Evolutionary conservation across 1,140 invertebrate species (phyloP).

Genomic region (Drosophila kurseongensis): DNA sequence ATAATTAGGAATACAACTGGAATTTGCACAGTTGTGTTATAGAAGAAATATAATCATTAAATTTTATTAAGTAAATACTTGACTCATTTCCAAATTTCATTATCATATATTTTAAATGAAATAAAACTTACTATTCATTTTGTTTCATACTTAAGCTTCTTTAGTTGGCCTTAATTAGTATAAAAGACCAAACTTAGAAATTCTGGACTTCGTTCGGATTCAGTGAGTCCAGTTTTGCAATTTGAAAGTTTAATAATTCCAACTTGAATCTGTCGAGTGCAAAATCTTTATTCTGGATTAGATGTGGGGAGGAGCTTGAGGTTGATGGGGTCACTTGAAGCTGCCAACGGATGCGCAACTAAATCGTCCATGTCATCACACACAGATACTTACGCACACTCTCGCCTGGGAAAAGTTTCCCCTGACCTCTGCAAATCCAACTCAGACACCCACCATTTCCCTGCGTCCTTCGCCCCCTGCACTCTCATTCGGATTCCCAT

Average conservation of each 20-base stretch:
- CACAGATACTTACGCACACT: slow-evolving; percentile 23
- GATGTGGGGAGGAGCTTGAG: slow-evolving; percentile 4
- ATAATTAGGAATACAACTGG: no score
- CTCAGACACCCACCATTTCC: slow-evolving; percentile 2
- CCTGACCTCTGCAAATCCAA: slow-evolving; percentile 8
- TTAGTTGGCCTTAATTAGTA: slow-evolving; percentile 6
- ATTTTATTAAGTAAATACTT: no score
- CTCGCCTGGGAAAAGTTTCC: slow-evolving; percentile 14
- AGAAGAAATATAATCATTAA: no score
- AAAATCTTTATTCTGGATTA: slow-evolving; percentile 31
- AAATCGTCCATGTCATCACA: slow-evolving; percentile 77
- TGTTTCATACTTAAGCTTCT: background rate
- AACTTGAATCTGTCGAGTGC: slow-evolving; percentile 41
- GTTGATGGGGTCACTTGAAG: slow-evolving; percentile 49
- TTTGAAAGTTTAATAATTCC: slow-evolving; percentile 36
- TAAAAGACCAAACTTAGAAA: slow-evolving; percentile 9
- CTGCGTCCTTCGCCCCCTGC: background rate
- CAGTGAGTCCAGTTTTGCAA: slow-evolving; percentile 30
- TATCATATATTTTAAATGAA: no score
- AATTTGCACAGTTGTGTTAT: no score
- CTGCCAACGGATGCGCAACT: slow-evolving; percentile 63
- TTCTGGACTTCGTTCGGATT: slow-evolving; percentile 13
- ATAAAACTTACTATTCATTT: background rate
- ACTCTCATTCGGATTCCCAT: slow-evolving; percentile 61
- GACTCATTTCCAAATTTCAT: no score